Conservation (phyloP, 2,888 invertebrate species). For the Ophioninae sp. region DNA sequence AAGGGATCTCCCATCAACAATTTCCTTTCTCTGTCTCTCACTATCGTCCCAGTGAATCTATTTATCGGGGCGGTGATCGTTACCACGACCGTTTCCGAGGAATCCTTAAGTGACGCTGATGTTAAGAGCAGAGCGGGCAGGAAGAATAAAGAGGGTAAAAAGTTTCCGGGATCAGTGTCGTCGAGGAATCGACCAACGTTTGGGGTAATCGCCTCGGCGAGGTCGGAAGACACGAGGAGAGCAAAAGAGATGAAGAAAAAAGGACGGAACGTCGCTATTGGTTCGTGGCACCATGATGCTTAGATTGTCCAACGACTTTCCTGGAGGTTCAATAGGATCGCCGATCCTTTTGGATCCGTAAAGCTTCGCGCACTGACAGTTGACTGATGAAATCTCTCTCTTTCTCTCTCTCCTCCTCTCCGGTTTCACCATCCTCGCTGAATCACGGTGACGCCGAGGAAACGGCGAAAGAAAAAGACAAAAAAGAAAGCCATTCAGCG, state of each 20-base stretch:
- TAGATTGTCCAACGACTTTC: constrained; percentile 51
- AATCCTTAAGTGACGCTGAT: constrained; percentile 15
- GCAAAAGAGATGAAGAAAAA: constrained; percentile 24
- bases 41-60: constrained; percentile 2
- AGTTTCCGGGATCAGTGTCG: constrained; percentile 13
- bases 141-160: constrained; percentile 11
- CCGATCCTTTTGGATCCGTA: constrained; percentile 26
- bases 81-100: not conserved
- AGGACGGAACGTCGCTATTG: constrained; percentile 6
- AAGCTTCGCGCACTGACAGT: constrained; percentile 69
- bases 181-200: constrained; percentile 20
- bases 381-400: constrained; percentile 72
- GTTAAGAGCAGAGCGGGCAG: not conserved
- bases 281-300: not conserved
- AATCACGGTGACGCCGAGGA: constrained; percentile 36
- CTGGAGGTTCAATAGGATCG: constrained; percentile 31
- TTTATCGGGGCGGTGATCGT: constrained; percentile 24
- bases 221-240: constrained; percentile 34
- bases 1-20: constrained; percentile 2
- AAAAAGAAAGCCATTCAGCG: constrained; percentile 12
- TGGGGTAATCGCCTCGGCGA: constrained; percentile 15
- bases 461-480: constrained; percentile 5
- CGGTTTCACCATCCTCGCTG: constrained; percentile 20
- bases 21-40: constrained; percentile 1
- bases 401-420: too few species aligned